Percentiles rank a stretch among this genome's conserved stretches.
These are phyloP conservation scores for Tetramorium simillimum DNA, from an alignment of 1,140 invertebrate genomes.

Conservation along the genomic window DNA sequence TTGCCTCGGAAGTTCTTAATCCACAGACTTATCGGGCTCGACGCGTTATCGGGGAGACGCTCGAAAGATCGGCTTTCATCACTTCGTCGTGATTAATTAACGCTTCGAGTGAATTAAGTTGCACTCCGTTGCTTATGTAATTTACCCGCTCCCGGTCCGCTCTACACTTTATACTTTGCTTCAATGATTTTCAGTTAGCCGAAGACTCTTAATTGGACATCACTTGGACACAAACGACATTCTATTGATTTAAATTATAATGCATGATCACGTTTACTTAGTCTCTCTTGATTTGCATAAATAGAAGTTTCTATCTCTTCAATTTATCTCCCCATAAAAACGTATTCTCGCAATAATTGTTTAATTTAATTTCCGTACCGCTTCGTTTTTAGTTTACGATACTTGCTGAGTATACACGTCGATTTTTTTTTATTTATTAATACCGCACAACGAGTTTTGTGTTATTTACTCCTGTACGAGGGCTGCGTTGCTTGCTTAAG, in stretches of 20 bases:
- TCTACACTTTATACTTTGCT: neutral
- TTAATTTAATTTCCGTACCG: neutral
- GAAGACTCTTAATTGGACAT: neutral
- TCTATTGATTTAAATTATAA: neutral
- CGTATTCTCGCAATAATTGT: neutral
- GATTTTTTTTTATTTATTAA: slow-evolving; percentile 18
- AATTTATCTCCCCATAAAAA: neutral
- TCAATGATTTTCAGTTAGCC: neutral
- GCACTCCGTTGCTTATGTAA: slow-evolving; percentile 5
- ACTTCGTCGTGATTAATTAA: slow-evolving; percentile 48
- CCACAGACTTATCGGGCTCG: slow-evolving; percentile 26
- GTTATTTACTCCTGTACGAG: neutral
- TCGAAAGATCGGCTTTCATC: slow-evolving; percentile 21
- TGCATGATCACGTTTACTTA: neutral
- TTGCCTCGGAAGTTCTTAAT: slow-evolving; percentile 48
- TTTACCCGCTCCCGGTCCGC: neutral
- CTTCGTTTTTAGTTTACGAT: neutral
- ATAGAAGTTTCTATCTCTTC: neutral
- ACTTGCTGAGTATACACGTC: no score
- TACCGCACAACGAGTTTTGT: neutral
- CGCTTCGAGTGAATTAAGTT: slow-evolving; percentile 17
- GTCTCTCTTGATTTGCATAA: neutral
- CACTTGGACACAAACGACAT: neutral
- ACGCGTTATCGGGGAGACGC: slow-evolving; percentile 30
- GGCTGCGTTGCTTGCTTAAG: neutral